phyloP scores from a whole-genome alignment of 2,113 vertebrate species.

The Propithecus coquereli region DNA sequence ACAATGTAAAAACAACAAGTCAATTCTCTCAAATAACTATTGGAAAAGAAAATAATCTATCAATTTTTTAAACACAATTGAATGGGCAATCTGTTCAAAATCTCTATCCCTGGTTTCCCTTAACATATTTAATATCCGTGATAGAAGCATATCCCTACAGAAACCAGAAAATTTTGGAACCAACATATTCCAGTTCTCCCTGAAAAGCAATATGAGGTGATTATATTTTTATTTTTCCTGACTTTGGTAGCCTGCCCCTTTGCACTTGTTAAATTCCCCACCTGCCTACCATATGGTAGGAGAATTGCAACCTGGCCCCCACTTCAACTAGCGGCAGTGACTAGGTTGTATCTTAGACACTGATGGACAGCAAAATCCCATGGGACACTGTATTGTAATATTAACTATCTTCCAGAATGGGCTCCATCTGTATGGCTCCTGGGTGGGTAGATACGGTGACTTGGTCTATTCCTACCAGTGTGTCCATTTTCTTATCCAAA shows the following conservation, averaged over 20 bases:
- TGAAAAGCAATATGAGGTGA: background rate
- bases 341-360: background rate
- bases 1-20: slow-evolving; percentile 11
- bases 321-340: background rate
- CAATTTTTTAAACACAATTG: slow-evolving; percentile 12
- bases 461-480: background rate
- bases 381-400: background rate
- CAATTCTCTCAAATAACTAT: slow-evolving; percentile 12
- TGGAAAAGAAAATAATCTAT: slow-evolving; percentile 29
- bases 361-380: background rate
- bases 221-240: background rate
- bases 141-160: background rate
- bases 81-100: slow-evolving; percentile 1
- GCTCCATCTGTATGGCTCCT: background rate
- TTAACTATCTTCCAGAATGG: background rate
- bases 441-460: background rate
- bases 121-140: slow-evolving; percentile 8
- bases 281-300: background rate
- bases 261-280: background rate
- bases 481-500: background rate
- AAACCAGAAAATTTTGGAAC: background rate
- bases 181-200: background rate
- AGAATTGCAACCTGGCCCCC: background rate
- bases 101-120: background rate
- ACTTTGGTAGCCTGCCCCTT: background rate